Evolutionary conservation across 2,113 vertebrate species (phyloP), one percentile per base, ranked within the genome.

Genomic region (Oreamnos americanus): DNA sequence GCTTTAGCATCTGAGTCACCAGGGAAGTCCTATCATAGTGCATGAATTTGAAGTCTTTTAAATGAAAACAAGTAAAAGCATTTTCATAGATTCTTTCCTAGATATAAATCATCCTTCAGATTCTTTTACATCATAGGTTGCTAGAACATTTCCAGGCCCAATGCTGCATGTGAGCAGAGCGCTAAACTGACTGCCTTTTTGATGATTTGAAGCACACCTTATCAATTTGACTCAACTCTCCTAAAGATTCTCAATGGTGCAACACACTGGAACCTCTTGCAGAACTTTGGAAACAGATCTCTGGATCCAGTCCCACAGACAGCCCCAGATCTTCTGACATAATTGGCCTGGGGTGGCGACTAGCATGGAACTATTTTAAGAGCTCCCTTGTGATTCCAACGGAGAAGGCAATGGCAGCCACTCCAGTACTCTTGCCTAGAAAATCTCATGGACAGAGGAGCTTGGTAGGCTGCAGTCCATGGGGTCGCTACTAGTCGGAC

Each of bases 241-340:
- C 71, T 67, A 33, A 47, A 84, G 17, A 79, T 47, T 88, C 55
- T 74, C 33, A 30, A 49, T 28, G 9, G n/a, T 81, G 57, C 36
- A 30, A 25, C 30, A 53, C n/a, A 13, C 7, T 33, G 14, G 53
- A 55, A 4, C 51, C 49, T 53, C 60, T 60, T 58, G 55, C 62
- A 23, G 17, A 96, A 14, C 90, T 92, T 98, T 60, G 87, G 64
- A 95, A 95, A 96, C 91, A 39, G 39, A 74, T 76, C 84, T 58
- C 26, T 39, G 21, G 36, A n/a, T 43, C 45, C 30, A 84, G 51
- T 14, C 33, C 28, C 47, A 14, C 36, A 74, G 71, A 83, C 51
- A 83, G 47, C 13, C 39, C 21, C 39, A n/a, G 15, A 47, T 60
- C n/a, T 30, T 91, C 71, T 49, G 49, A 78, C 51, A 23, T 55